A percentile compares a stretch with the other conserved stretches of the same genome.
These are phyloP conservation scores for Pampusana beccarii DNA, from an alignment of 2,113 vertebrate species.

Conservation along the genomic window DNA sequence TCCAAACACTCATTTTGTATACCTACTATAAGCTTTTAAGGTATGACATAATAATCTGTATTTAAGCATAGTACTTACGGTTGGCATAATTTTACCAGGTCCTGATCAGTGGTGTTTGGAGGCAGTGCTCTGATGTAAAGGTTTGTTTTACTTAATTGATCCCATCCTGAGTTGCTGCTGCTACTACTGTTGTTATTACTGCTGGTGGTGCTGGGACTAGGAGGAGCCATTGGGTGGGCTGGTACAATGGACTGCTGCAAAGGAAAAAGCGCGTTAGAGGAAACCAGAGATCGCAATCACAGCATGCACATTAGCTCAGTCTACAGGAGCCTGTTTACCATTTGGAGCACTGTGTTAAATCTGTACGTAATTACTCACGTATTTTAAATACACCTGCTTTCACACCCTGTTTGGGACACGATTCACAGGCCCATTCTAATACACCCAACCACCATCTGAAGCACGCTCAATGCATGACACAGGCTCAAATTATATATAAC, in stretches of 20 bases:
- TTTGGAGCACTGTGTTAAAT: neutral
- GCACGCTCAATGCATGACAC: neutral
- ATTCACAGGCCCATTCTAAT: neutral
- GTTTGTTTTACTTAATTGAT: constrained; percentile 99
- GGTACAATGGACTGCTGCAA: constrained; percentile 89
- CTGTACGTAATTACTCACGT: neutral
- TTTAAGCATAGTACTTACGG: constrained; percentile 85
- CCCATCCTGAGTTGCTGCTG: constrained; percentile 94
- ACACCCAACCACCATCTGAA: neutral
- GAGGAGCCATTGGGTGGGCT: constrained; percentile 94
- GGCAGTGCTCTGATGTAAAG: constrained; percentile 97
- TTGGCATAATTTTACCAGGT: constrained; percentile 98
- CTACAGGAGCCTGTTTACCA: neutral
- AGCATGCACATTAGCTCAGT: neutral
- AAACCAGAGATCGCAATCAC: neutral
- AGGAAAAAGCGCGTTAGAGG: constrained; percentile 21
- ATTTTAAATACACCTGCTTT: neutral
- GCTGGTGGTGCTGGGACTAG: constrained; percentile 96
- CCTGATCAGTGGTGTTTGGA: constrained; percentile 96
- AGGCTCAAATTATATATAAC: neutral
- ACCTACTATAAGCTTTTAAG: neutral
- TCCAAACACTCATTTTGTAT: neutral
- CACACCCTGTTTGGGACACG: neutral
- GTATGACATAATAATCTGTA: neutral
- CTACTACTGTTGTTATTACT: constrained; percentile 96